Percentiles rank a stretch among this genome's conserved stretches.
These are phyloP conservation scores for Calypte anna DNA, from an alignment of 2,113 vertebrate genomes.

Conservation along the genomic window DNA sequence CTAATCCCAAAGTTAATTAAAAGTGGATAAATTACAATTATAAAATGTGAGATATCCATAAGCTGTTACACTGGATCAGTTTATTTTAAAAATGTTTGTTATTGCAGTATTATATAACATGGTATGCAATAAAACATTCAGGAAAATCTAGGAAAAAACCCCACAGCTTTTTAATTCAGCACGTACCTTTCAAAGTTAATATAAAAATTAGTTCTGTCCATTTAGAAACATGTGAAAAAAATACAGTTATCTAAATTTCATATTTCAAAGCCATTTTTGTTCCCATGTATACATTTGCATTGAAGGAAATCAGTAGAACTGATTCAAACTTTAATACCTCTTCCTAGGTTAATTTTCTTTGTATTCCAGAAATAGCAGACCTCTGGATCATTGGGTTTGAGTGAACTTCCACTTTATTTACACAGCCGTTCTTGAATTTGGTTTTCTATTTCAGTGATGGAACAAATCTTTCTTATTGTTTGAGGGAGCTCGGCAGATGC, in stretches of 20 bases:
- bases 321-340: background rate
- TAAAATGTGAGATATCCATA: background rate
- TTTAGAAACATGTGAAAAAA: background rate
- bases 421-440: constrained; percentile 45
- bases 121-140: background rate
- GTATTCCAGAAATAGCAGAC: constrained; percentile 21
- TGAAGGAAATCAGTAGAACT: background rate
- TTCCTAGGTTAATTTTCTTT: constrained; percentile 17
- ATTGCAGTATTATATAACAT: background rate
- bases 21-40: background rate
- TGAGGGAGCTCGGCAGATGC: constrained; percentile 16
- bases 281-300: background rate
- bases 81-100: background rate
- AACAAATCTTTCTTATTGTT: constrained; percentile 51
- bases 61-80: background rate
- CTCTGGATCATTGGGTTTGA: constrained; percentile 19
- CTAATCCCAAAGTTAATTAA: background rate
- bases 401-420: constrained; percentile 55
- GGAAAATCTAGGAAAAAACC: background rate
- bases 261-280: background rate
- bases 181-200: background rate
- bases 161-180: background rate
- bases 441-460: constrained; percentile 40
- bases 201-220: background rate
- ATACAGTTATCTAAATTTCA: background rate